Base-by-base conservation (phyloP, 2,113 vertebrate genomes). In the Pipra filicauda region DNA sequence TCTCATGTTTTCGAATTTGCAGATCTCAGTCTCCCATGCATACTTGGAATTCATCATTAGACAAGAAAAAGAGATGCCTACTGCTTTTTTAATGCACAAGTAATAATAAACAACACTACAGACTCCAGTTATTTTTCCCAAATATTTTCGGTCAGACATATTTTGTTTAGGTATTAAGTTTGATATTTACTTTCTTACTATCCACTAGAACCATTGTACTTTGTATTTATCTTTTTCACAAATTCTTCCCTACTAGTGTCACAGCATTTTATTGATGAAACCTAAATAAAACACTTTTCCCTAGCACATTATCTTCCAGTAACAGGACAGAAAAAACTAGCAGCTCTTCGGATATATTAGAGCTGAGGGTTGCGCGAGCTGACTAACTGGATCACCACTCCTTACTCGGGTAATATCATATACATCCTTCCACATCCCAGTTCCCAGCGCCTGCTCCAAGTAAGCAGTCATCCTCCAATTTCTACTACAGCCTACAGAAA, bases 321-420 rank as follows among this genome's bases (percentile, higher is more conserved):
- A 83, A 72, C 31, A 67, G 21, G 27, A 37, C 5, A 58, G 44
- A 74, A 87, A 37, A 67, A 88, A 62, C n/a, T 22, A 31, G 35
- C 35, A 64, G 24, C 8, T 69, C 43, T 88, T 48, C 15, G 26
- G n/a, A 51, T 48, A 46, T 28, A 80, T 41, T 9, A 54, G 19
- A 64, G 26, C 17, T 5, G 31, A 85, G 39, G 20, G 26, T 23
- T 71, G 35, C 0, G 0, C 35, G n/a, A 85, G 43, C 54, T 44
- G 48, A 3, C 33, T n/a, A 55, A 67, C 12, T 37, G 57, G 57
- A 85, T 49, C 74, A 66, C 12, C 39, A 46, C 49, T 54, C 23
- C 41, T 58, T 31, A 33, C 37, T 37, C 1, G 4, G 12, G 3
- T 26, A 84, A 37, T 8, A 41, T 16, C 59, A 18, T 4, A 39